Conservation (phyloP, 2,797 vertebrate genomes). For the Champsocephalus gunnari region DNA sequence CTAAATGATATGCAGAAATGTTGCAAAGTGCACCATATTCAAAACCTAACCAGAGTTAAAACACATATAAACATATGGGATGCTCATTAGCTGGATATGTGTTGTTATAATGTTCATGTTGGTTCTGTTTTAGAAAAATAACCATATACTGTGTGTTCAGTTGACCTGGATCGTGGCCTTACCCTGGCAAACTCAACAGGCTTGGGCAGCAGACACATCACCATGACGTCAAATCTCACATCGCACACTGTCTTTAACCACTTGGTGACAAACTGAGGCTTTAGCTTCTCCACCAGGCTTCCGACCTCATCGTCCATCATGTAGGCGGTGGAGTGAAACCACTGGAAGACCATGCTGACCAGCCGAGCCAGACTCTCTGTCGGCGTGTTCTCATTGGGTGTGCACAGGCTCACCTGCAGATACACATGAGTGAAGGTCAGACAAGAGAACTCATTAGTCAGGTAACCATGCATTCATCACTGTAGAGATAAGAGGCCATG, state of each 20-base stretch:
- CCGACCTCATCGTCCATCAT: slow-evolving; percentile 99
- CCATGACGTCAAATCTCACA: slow-evolving; percentile 98
- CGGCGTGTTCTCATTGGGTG: slow-evolving; percentile 98
- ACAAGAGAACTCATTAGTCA: slow-evolving; percentile 25
- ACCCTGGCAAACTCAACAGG: slow-evolving; percentile 99
- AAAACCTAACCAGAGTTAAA: background rate
- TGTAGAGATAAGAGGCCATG: slow-evolving; percentile 27
- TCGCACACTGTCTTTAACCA: slow-evolving; percentile 99
- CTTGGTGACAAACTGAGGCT: slow-evolving; percentile 99
- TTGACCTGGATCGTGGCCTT: slow-evolving; percentile 59
- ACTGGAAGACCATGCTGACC: slow-evolving; percentile 99
- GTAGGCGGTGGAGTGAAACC: slow-evolving; percentile 99
- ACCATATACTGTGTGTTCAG: background rate
- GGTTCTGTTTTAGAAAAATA: background rate
- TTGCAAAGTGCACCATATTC: background rate
- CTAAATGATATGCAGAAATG: slow-evolving; percentile 1
- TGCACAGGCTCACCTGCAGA: slow-evolving; percentile 95
- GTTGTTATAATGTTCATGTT: background rate
- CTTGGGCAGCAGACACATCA: slow-evolving; percentile 99
- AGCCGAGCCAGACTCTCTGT: slow-evolving; percentile 96
- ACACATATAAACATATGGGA: background rate
- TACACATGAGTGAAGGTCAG: slow-evolving; percentile 20
- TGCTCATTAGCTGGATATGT: background rate
- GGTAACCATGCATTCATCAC: slow-evolving; percentile 7
- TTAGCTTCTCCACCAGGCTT: slow-evolving; percentile 97